Evolutionary conservation across 1,140 invertebrate species (phyloP).

Genomic region (Orussus abietinus): DNA sequence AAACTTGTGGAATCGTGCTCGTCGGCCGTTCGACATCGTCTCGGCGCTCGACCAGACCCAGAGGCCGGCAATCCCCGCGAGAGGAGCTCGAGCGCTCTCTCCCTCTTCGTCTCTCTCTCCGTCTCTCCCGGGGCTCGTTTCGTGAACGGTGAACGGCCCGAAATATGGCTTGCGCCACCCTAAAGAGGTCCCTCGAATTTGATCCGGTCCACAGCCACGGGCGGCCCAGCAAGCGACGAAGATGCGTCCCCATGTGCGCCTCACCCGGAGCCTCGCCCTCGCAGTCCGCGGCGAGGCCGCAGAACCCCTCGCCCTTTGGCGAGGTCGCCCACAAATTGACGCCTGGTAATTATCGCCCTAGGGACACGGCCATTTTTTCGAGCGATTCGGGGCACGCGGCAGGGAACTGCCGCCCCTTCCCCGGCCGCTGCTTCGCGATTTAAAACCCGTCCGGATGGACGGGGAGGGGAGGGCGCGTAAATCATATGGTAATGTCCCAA

Average conservation of each 20-base stretch:
- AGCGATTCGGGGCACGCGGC: slow-evolving; percentile 7
- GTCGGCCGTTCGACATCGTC: no score
- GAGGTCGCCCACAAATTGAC: slow-evolving; percentile 77
- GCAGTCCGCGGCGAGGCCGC: slow-evolving; percentile 46
- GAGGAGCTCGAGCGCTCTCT: no score
- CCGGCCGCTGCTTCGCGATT: no score
- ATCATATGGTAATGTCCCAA: slow-evolving; percentile 40
- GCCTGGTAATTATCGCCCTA: slow-evolving; percentile 68
- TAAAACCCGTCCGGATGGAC: slow-evolving; percentile 35
- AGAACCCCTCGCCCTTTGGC: slow-evolving; percentile 69
- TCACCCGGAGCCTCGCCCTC: slow-evolving; percentile 68
- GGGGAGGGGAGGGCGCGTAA: slow-evolving; percentile 32
- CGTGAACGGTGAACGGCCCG: slow-evolving; percentile 19
- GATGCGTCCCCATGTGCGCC: slow-evolving; percentile 79
- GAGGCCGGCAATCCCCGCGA: no score
- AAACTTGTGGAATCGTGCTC: neutral
- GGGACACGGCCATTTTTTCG: slow-evolving; percentile 37
- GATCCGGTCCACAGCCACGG: slow-evolving; percentile 79
- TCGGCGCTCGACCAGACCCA: no score
- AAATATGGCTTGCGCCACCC: slow-evolving; percentile 92
- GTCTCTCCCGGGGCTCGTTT: no score
- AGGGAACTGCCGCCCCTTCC: slow-evolving; percentile 16
- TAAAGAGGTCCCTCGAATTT: slow-evolving; percentile 90
- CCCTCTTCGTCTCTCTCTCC: no score
- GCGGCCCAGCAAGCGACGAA: slow-evolving; percentile 77